Evolutionary conservation across 2,888 invertebrate genomes (phyloP), one percentile per base, ranked within the genome.

Genomic region (Scaeva pyrastri): DNA sequence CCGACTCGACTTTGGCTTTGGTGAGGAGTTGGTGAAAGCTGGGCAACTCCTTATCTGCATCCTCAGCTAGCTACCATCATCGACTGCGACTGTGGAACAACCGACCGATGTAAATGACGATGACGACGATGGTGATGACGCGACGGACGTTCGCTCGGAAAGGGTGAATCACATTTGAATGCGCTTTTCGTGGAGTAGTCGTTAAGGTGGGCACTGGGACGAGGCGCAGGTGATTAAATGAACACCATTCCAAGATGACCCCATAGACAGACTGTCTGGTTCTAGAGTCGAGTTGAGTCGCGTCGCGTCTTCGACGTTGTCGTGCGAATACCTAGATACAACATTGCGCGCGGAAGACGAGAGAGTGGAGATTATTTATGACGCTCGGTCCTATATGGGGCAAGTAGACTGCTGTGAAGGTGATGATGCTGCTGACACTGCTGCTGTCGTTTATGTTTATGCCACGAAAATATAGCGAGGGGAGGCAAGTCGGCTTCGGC

Each of bases 211-310:
- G 55, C 71, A 45, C 16, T 62, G 45, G 43, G 64, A 73, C 78
- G 79, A 55, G 56, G 82, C 82, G 82, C 86, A 86, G 86, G 86
- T 86, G 86, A 86, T 86, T 86, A 85, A 86, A 86, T 64, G 73
- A 82, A 74, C 82, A 77, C 81, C 78, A 82, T 58, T 78, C 73
- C 86, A 66, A 86, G 82, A 82, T 86, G 82, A 86, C 86, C 86
- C 86, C 86, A 86, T 82, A 86, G 86, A 86, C 86, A 86, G 82
- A 78, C 77, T 86, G 86, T 86, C 86, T 86, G 82, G 77, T 71
- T 82, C 64, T 45, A 23, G n/a, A 66, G 66, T 76, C 71, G 71
- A 56, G 56, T 56, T 56, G 75, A 39, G 19, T 39, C n/a, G n/a
- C n/a, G n/a, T n/a, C n/a, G 19, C 23, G 39, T 26, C 64, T 62